Evolutionary conservation across 2,113 vertebrate species (phyloP), one percentile per base, ranked within the genome.

Genomic region (Sterna hirundo): DNA sequence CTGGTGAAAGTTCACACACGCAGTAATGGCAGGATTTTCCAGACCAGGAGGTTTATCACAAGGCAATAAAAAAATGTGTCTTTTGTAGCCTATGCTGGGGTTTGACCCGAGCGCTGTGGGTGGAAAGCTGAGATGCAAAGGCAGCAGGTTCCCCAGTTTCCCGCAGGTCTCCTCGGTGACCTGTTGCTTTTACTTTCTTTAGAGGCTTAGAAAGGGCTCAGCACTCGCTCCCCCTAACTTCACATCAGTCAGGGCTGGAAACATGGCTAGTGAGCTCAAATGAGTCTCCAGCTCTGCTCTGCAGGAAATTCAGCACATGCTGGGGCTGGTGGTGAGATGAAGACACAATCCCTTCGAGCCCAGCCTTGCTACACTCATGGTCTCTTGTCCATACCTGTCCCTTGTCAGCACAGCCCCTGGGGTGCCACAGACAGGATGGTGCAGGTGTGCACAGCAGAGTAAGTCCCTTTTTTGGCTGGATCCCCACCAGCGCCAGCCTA

Each of bases 1-100:
- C 71, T 52, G 75, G 86, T 82, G 86, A 93, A 96, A 84, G 78
- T 89, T 94, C 96, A 90, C 32, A 77, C 38, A 54, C 38, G 15
- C 27, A 85, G 13, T 88, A 83, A 88, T 36, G 57, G 55, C 58
- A 83, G 46, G 54, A 83, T 40, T 75, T 84, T 88, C 65, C 69
- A 57, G 57, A 79, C 54, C 34, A 47, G 52, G n/a, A 81, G 22
- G 64, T 83, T 78, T 80, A 65, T 86, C 78, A 55, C 46, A 72
- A 85, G 46, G 42, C 72, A 93, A 60, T 88, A 65, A 78, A 75
- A 32, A 61, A 51, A 16, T 3, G 15, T n/a, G 27, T 51, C 69
- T 89, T 57, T 38, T 40, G 34, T 38, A 66, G 46, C 32, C 64
- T 46, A 5, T 29, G 74, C 84, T 66, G 60, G 34, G 14, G 25